phyloP scores from a whole-genome alignment of 2,113 vertebrate genomes.

The Columba janthina region DNA sequence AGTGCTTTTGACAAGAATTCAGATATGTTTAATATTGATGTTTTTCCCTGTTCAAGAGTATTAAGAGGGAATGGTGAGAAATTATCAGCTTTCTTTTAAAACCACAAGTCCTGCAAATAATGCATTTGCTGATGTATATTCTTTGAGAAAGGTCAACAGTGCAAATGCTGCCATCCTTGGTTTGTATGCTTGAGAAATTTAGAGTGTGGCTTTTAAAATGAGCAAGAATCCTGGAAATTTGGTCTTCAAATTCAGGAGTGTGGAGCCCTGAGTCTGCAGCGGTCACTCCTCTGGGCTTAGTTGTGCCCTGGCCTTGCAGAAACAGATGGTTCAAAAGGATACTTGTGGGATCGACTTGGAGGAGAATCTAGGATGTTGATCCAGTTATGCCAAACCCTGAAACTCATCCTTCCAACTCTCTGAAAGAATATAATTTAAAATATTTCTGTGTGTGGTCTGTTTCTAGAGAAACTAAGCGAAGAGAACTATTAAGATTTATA shows the following conservation, averaged over 20 bases:
- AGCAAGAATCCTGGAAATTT: not conserved
- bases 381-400: not conserved
- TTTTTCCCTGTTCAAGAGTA: not conserved
- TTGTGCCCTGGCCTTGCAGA: not conserved
- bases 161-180: not conserved
- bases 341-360: not conserved
- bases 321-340: not conserved
- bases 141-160: not conserved
- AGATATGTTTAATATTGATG: not conserved
- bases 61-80: constrained; percentile 28
- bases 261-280: not conserved
- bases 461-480: not conserved
- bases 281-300: not conserved
- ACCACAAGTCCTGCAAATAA: not conserved
- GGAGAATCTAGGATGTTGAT: not conserved
- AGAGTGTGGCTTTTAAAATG: not conserved
- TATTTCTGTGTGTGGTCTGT: not conserved
- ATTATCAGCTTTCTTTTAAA: constrained; percentile 3
- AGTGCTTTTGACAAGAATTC: not conserved
- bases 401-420: not conserved
- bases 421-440: not conserved
- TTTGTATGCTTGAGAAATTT: not conserved
- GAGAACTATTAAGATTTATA: not conserved
- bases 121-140: not conserved
- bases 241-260: not conserved